Conservation (phyloP, 2,888 invertebrate genomes). For the Opisthograptis luteolata region DNA sequence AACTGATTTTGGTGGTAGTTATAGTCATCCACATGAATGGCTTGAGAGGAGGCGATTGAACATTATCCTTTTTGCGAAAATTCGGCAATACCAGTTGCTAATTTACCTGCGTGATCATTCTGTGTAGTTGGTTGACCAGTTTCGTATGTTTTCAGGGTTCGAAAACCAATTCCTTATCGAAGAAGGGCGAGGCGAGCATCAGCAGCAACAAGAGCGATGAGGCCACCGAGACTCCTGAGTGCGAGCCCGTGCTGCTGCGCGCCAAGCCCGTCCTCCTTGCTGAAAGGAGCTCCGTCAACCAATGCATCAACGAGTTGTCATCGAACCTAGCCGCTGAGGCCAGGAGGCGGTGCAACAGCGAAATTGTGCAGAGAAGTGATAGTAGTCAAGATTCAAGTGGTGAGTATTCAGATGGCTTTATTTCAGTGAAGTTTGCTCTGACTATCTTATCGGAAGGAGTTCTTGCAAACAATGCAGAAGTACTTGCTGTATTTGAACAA, state of each 20-base stretch:
- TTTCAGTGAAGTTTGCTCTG: too few relatives aligned
- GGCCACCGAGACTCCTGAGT: constrained; percentile 60
- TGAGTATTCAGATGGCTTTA: constrained; percentile 38
- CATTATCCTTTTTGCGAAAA: too few relatives aligned
- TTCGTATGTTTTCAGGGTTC: constrained; percentile 54
- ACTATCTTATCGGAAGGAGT: too few relatives aligned
- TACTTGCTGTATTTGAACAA: too few relatives aligned
- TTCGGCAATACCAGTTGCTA: background rate
- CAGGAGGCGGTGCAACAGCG: constrained; percentile 78
- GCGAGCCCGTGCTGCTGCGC: constrained; percentile 72
- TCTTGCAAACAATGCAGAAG: too few relatives aligned
- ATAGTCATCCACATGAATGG: too few relatives aligned
- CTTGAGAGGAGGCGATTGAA: too few relatives aligned
- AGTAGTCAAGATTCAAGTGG: constrained; percentile 68
- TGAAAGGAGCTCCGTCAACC: constrained; percentile 82
- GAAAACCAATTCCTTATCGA: constrained; percentile 69
- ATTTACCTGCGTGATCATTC: too few relatives aligned
- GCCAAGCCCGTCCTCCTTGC: constrained; percentile 65
- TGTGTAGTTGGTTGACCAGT: too few relatives aligned
- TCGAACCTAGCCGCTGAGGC: constrained; percentile 77
- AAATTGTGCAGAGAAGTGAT: constrained; percentile 75
- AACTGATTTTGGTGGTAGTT: too few relatives aligned
- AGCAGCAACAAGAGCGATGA: constrained; percentile 69
- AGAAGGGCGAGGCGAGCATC: constrained; percentile 68
- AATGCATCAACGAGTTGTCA: constrained; percentile 89